Percentiles rank a stretch among this genome's conserved stretches.
These are phyloP conservation scores for Papilio demoleus DNA, from an alignment of 2,888 invertebrate genomes.

Conservation along the genomic window DNA sequence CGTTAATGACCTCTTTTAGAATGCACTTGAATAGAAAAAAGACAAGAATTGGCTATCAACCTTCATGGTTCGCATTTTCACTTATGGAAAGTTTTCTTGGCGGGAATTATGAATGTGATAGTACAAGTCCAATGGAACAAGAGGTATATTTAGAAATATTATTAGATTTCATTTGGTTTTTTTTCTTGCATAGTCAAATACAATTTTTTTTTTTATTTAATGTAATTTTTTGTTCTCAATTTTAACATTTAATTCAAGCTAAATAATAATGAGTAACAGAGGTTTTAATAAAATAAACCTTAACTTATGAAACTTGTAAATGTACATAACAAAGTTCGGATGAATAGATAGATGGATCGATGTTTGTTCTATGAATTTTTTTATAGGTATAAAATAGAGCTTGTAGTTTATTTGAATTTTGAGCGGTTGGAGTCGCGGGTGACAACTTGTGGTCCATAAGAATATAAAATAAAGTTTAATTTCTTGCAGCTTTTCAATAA, in stretches of 20 bases:
- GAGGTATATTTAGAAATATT: conserved; percentile 54
- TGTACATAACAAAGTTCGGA: no score
- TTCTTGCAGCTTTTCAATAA: conserved; percentile 52
- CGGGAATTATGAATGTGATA: conserved; percentile 71
- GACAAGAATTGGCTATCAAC: conserved; percentile 58
- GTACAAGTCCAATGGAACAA: conserved; percentile 62
- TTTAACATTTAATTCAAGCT: neutral
- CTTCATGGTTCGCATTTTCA: conserved; percentile 74
- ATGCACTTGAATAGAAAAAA: conserved; percentile 66
- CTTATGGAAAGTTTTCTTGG: conserved; percentile 75
- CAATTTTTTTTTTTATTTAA: neutral
- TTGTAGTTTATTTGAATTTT: no score
- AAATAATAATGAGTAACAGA: conserved; percentile 12
- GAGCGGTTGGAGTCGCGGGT: no score
- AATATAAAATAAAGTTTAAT: neutral
- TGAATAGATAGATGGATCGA: no score
- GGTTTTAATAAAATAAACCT: no score
- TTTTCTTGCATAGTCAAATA: neutral
- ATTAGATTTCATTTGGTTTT: neutral
- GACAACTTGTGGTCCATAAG: no score
- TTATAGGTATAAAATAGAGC: no score
- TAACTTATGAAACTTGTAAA: no score
- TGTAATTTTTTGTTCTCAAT: neutral
- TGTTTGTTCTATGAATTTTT: no score
- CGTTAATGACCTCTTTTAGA: conserved; percentile 74